phyloP scores from a whole-genome alignment of 30 jellyfish, hydroid and myxozoan species.

The Pseudorhiza aurosa region DNA sequence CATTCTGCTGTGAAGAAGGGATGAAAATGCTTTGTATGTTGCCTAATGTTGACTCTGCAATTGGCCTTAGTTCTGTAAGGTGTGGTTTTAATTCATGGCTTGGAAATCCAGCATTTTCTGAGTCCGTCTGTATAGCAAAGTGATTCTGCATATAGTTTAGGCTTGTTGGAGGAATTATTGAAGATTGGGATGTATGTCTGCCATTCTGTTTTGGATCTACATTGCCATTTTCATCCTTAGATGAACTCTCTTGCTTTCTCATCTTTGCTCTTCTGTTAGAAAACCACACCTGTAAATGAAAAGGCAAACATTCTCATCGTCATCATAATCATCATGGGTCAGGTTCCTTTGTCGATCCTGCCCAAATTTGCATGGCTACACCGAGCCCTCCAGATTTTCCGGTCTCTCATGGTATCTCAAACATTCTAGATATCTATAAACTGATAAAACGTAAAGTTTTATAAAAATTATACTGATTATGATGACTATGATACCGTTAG shows the following conservation, averaged over 20 bases:
- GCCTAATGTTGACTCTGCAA: constrained; percentile 73
- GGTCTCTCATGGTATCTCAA: too few species aligned
- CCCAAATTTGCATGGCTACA: too few species aligned
- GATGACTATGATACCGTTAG: too few species aligned
- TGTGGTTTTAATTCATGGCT: constrained; percentile 76
- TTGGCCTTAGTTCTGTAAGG: constrained; percentile 79
- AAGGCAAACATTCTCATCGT: neutral
- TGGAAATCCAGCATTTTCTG: constrained; percentile 44
- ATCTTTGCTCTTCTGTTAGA: constrained; percentile 95
- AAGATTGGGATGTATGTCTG: constrained; percentile 56
- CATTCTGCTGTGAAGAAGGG: constrained; percentile 82
- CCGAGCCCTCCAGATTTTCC: too few species aligned
- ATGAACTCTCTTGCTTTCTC: constrained; percentile 87
- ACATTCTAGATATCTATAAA: neutral
- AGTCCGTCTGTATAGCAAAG: constrained; percentile 45
- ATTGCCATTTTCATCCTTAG: constrained; percentile 29
- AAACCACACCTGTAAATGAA: constrained; percentile 90
- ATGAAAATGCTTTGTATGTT: constrained; percentile 76
- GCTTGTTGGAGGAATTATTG: constrained; percentile 66
- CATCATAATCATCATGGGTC: too few species aligned
- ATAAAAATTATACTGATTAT: too few species aligned
- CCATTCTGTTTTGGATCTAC: constrained; percentile 8
- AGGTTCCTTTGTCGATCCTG: too few species aligned
- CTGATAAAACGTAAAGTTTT: too few species aligned
- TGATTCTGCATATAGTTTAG: constrained; percentile 39